A percentile compares a stretch with the other conserved stretches of the same genome.
Evolutionary conservation across 2,888 invertebrate species (phyloP).

Genomic region (Criorhina ranunculi): DNA sequence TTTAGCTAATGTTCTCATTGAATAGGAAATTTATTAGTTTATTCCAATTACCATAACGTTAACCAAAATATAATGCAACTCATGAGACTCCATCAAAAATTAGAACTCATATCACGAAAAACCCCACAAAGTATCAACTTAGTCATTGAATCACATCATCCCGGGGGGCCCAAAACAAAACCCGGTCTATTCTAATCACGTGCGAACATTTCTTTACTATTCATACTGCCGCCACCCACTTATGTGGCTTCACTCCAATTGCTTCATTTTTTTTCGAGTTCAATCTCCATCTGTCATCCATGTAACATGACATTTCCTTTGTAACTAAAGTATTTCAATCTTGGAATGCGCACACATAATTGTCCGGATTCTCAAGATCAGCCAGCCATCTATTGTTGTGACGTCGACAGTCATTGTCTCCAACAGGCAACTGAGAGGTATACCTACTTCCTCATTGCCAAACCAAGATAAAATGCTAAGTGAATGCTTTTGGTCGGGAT

Average conservation of each 20-base stretch:
- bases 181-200: conserved; percentile 46
- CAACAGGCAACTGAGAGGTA: conserved; percentile 25
- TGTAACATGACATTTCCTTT: conserved; percentile 14
- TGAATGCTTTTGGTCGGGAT: conserved; percentile 34
- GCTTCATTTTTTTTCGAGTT: not conserved
- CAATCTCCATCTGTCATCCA: conserved; percentile 27
- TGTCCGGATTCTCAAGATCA: conserved; percentile 26
- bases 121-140: not conserved
- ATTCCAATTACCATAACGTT: not conserved
- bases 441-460: conserved; percentile 57
- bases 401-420: conserved; percentile 22
- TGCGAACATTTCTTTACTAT: conserved; percentile 22
- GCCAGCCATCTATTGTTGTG: conserved; percentile 18
- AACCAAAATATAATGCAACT: not conserved
- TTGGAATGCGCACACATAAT: conserved; percentile 7
- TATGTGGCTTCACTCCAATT: not conserved
- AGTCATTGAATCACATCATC: conserved; percentile 20
- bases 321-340: conserved; percentile 11
- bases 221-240: conserved; percentile 14
- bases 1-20: not conserved
- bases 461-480: conserved; percentile 58
- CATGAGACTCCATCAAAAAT: not conserved
- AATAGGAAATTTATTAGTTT: not conserved
- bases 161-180: conserved; percentile 4
- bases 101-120: conserved; percentile 37